These are phyloP conservation scores for Melanotaenia parkinsoni DNA, from an alignment of 2,797 vertebrate species.

Conservation along the genomic window DNA sequence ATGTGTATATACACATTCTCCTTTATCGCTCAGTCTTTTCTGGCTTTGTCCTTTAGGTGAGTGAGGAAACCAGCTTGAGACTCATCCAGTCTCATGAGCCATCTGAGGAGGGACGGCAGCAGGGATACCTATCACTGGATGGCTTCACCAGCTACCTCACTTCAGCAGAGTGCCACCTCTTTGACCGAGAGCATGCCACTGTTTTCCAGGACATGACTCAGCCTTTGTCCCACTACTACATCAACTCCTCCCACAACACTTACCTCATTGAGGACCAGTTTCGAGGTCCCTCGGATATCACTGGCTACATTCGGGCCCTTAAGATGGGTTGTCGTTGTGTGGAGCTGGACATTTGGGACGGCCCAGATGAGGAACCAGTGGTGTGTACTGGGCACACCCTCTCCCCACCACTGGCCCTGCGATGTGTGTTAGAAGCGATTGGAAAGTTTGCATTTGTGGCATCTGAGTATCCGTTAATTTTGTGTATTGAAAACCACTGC, in stretches of 20 bases:
- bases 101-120: slow-evolving; percentile 88
- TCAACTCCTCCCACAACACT: slow-evolving; percentile 95
- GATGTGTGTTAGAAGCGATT: slow-evolving; percentile 90
- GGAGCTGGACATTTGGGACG: slow-evolving; percentile 93
- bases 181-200: slow-evolving; percentile 89
- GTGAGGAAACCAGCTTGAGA: slow-evolving; percentile 90
- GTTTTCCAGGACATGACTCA: slow-evolving; percentile 95
- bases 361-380: slow-evolving; percentile 88
- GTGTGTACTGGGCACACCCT: slow-evolving; percentile 91
- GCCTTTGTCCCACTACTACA: slow-evolving; percentile 94
- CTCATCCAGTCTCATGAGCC: slow-evolving; percentile 92
- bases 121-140: slow-evolving; percentile 91
- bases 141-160: slow-evolving; percentile 95
- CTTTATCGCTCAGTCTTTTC: not conserved
- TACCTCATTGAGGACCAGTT: slow-evolving; percentile 97
- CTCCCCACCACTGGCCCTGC: slow-evolving; percentile 88
- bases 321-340: slow-evolving; percentile 95
- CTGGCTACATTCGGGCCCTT: slow-evolving; percentile 92
- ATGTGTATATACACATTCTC: not conserved
- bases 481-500: slow-evolving; percentile 95
- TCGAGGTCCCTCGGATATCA: slow-evolving; percentile 90
- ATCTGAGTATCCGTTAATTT: slow-evolving; percentile 91
- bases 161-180: slow-evolving; percentile 91
- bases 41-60: slow-evolving; percentile 75
- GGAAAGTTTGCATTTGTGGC: slow-evolving; percentile 90